Base-by-base conservation (phyloP, 2,797 vertebrate species). In the Pygocentrus nattereri region DNA sequence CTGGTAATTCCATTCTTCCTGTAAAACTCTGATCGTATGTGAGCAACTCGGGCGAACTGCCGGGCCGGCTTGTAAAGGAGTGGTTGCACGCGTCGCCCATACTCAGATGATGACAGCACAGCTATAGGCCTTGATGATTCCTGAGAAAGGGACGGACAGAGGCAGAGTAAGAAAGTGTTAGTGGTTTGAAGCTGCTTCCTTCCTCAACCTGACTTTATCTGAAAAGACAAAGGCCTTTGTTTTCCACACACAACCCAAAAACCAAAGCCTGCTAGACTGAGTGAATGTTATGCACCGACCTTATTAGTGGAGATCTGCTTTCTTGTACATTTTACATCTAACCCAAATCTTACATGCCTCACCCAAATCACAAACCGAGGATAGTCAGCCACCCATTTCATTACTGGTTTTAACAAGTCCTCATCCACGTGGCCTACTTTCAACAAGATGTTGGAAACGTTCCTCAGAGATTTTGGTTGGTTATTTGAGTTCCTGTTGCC, bases 81-180 rank as follows among this genome's bases (percentile, higher is more conserved):
- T 15, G 90, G 89, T 11, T 90, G 34, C 15, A 89, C n/a, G 0
- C 72, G 92, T 23, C 78, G 92, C 23, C 97, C 96, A 0, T 97
- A 96, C 70, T 91, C 88, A 0, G 96, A 96, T 0, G 97, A 97
- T 7, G 93, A 90, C 71, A 92, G 80, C 87, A 96, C 88, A 0
- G 95, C 88, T 0, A 95, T 82, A 0, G 82, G 56, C 89, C 96
- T 92, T 85, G 92, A 88, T 78, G 38, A 89, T 86, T 98, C 97
- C 97, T 98, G 91, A 64, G 27, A 90, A 84, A 88, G 82, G 6
- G 44, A 38, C 49, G 27, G 47, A 41, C 62, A 74, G 0, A 64
- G 44, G 47, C 0, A 4, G 25, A 44, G 38, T 23, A 30, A 59
- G 1, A 30, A 19, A 0, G 44, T 21, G 44, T 61, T 50, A 65